phyloP scores from a whole-genome alignment of 1,140 invertebrate genomes.

The Eupeodes corollae region DNA sequence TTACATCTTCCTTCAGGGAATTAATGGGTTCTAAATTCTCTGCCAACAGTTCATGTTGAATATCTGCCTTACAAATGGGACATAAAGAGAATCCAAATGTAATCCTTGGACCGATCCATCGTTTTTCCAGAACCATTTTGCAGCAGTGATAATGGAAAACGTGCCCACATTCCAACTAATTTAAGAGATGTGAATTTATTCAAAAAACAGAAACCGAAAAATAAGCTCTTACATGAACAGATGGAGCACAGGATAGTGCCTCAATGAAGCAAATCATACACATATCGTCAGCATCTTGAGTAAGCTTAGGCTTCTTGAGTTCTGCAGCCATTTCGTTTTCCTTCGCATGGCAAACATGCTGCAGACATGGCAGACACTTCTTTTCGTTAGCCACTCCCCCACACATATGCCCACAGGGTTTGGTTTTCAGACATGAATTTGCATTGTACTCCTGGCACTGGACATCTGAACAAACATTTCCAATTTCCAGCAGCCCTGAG shows the following conservation, averaged over 20 bases:
- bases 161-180: conserved; percentile 80
- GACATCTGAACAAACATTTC: conserved; percentile 84
- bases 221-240: conserved; percentile 58
- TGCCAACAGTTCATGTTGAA: conserved; percentile 67
- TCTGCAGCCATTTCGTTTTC: conserved; percentile 49
- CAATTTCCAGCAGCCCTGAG: conserved; percentile 75
- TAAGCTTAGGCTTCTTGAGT: conserved; percentile 43
- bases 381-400: conserved; percentile 77
- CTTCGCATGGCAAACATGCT: conserved; percentile 27
- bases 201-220: conserved; percentile 1
- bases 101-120: conserved; percentile 91
- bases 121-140: conserved; percentile 68
- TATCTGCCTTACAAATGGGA: conserved; percentile 89
- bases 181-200: conserved; percentile 21
- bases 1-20: conserved; percentile 78
- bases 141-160: conserved; percentile 93
- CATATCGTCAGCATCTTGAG: conserved; percentile 96
- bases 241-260: conserved; percentile 84
- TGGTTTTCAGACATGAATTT: conserved; percentile 71
- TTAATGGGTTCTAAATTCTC: conserved; percentile 71
- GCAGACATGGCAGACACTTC: conserved; percentile 78
- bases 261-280: conserved; percentile 99
- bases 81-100: conserved; percentile 93
- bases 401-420: conserved; percentile 84
- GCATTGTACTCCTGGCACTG: conserved; percentile 86